Conservation (phyloP, 2,113 vertebrate species). For the Corynorhinus townsendii region DNA sequence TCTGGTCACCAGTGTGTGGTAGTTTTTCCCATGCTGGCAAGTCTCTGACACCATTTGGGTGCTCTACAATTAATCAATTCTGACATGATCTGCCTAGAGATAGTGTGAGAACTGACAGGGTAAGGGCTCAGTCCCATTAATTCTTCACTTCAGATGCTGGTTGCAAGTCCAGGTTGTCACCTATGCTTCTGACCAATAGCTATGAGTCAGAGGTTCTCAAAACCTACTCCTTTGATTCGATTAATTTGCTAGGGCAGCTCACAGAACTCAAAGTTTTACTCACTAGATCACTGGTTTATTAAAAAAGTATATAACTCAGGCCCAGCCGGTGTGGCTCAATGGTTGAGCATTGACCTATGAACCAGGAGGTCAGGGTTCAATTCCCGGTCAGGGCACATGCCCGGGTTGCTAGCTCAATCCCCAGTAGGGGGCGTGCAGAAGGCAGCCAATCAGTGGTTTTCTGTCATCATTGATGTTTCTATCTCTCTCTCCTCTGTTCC, state of each 20-base stretch:
- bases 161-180: background rate
- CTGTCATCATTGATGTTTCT: too few relatives aligned
- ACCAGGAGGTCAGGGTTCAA: too few relatives aligned
- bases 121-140: background rate
- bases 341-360: too few relatives aligned
- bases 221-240: background rate
- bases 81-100: background rate
- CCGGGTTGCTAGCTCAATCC: too few relatives aligned
- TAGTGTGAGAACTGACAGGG: background rate
- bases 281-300: background rate
- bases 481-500: too few relatives aligned
- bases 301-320: background rate
- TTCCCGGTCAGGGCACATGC: too few relatives aligned
- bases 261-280: background rate
- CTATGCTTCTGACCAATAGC: background rate
- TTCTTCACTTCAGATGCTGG: background rate
- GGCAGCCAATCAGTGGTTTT: too few relatives aligned
- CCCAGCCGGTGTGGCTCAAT: too few relatives aligned
- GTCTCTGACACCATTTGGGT: background rate
- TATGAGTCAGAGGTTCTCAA: background rate
- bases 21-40: background rate
- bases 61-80: background rate
- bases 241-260: background rate
- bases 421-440: too few relatives aligned
- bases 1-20: background rate